phyloP scores from a whole-genome alignment of 2,113 vertebrate species.

The Psittacara wagleri region DNA sequence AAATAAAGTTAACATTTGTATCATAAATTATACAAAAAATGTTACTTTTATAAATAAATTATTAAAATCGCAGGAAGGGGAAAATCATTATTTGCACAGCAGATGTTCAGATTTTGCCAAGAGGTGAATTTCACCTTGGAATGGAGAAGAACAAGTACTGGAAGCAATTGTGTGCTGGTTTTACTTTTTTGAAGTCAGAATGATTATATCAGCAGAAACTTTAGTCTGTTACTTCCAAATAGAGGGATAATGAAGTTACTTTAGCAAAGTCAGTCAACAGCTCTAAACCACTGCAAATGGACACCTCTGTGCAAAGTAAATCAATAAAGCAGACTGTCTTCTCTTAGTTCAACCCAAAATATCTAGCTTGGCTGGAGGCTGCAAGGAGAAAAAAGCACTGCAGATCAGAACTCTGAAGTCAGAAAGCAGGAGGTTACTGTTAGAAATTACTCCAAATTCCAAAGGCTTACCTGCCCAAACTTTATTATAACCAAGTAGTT shows the following conservation, averaged over 20 bases:
- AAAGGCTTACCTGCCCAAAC: background rate
- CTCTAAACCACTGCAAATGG: background rate
- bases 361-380: background rate
- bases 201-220: background rate
- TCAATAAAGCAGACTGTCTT: background rate
- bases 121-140: background rate
- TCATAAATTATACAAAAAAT: background rate
- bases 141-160: background rate
- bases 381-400: background rate
- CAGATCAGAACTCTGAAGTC: background rate
- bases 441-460: background rate
- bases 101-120: background rate
- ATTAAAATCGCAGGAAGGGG: background rate
- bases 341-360: background rate
- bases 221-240: background rate
- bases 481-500: background rate
- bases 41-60: background rate
- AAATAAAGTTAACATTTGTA: background rate
- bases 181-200: background rate
- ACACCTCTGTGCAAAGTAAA: background rate
- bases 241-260: background rate
- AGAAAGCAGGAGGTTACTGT: background rate
- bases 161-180: background rate
- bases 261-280: background rate
- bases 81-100: background rate